Evolutionary conservation across 2,113 vertebrate genomes (phyloP).

Genomic region (Fulmarus glacialis): DNA sequence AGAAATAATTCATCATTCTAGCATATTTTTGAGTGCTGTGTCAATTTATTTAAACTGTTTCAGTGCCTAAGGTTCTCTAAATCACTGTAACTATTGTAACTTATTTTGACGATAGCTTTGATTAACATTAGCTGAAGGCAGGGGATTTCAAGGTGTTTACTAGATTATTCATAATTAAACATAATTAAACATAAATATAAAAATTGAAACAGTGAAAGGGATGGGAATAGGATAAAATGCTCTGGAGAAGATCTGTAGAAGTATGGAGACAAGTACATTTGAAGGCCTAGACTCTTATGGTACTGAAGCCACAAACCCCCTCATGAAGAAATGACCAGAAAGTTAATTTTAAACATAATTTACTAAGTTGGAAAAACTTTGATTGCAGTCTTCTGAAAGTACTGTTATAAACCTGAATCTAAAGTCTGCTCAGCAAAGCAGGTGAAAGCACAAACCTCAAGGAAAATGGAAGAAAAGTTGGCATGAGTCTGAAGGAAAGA

Average conservation of each 20-base stretch:
- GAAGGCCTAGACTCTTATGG: neutral
- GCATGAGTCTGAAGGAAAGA: neutral
- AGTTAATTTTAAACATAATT: neutral
- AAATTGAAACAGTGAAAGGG: neutral
- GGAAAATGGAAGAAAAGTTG: neutral
- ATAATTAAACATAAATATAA: neutral
- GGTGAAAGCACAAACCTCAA: neutral
- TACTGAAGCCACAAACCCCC: neutral
- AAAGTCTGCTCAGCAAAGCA: neutral
- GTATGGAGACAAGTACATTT: neutral
- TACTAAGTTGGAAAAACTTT: neutral
- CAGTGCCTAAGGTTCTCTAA: neutral
- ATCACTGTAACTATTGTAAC: neutral
- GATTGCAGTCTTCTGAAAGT: neutral
- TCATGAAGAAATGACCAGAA: neutral
- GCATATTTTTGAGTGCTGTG: neutral
- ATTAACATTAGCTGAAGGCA: neutral
- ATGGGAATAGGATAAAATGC: neutral
- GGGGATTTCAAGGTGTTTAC: neutral
- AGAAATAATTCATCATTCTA: constrained; percentile 32
- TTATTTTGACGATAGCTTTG: neutral
- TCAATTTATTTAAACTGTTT: constrained; percentile 31
- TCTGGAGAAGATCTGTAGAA: neutral
- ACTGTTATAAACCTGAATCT: neutral
- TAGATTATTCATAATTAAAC: neutral